phyloP scores from a whole-genome alignment of 2,113 vertebrate genomes.

The Ctenodactylus gundi region DNA sequence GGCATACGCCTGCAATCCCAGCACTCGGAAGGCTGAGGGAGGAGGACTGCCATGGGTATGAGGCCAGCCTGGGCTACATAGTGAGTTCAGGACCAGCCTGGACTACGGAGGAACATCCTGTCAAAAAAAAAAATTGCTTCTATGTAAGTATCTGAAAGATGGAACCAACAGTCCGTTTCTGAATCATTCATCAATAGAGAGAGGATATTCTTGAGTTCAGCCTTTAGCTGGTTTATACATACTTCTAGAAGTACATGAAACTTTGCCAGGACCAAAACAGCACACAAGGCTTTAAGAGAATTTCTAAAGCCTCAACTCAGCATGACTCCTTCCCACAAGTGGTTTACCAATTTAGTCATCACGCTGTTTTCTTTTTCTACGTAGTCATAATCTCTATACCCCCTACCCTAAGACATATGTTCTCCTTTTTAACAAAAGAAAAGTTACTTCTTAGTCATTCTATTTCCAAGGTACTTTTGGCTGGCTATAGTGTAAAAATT shows the following conservation, averaged over 20 bases:
- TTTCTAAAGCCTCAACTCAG: conserved; percentile 19
- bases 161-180: conserved; percentile 20
- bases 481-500: neutral
- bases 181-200: neutral
- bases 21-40: neutral
- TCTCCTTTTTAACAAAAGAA: conserved; percentile 11
- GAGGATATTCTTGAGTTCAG: neutral
- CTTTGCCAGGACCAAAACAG: conserved; percentile 1
- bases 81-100: neutral
- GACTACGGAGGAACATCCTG: neutral
- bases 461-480: neutral
- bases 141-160: conserved; percentile 1
- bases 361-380: neutral
- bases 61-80: neutral
- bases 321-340: neutral
- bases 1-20: neutral
- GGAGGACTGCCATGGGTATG: neutral
- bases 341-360: neutral
- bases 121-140: neutral
- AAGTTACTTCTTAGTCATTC: neutral
- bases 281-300: neutral
- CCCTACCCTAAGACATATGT: neutral
- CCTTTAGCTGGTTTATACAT: neutral
- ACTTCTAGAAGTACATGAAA: neutral
- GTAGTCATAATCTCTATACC: neutral